Evolutionary conservation across 2,113 vertebrate species (phyloP), one percentile per base, ranked within the genome.

Genomic region (Romanogobio albipinnatus): DNA sequence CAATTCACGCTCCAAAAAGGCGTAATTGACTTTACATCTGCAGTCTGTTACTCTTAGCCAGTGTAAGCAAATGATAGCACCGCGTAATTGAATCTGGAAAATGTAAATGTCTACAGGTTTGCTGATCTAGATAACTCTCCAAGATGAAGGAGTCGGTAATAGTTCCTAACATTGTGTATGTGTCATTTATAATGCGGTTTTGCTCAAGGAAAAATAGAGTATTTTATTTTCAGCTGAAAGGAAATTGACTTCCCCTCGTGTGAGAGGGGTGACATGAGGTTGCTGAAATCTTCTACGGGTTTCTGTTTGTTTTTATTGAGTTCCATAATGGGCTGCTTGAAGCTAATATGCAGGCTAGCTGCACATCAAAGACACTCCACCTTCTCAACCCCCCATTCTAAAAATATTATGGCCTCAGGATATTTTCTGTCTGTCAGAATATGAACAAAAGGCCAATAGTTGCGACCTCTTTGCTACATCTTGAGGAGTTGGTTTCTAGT

Each of bases 11-110:
- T 87, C 89, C 84, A 81, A 86, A 87, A 85, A 84, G 77, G 86
- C 85, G 86, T 92, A 93, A 92, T 91, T 90, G 89, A 91, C 91
- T 90, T 92, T 91, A 90, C 91, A 88, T 87, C 87, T 73, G 89
- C 84, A 87, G 88, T 91, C 89, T 80, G 83, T 88, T 89, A 59
- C 85, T 62, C 71, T 90, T 91, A 92, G 89, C 73, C 85, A 90
- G 87, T 88, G 81, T 90, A 84, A 86, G 68, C 84, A 88, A 91
- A 93, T 86, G 89, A 93, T 89, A 90, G 84, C 33, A 5, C 76
- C 45, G 73, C 45, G 47, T 92, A 91, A 93, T 91, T 92, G 68
- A 84, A 89, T 93, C 91, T 89, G 77, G 86, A 84, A 84, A 87
- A 88, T 82, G 85, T 89, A 92, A 92, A 88, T 87, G 83, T 92